Evolutionary conservation across 1,140 invertebrate species (phyloP), one percentile per base, ranked within the genome.

Genomic region (Ditylenchus dipsaci): DNA sequence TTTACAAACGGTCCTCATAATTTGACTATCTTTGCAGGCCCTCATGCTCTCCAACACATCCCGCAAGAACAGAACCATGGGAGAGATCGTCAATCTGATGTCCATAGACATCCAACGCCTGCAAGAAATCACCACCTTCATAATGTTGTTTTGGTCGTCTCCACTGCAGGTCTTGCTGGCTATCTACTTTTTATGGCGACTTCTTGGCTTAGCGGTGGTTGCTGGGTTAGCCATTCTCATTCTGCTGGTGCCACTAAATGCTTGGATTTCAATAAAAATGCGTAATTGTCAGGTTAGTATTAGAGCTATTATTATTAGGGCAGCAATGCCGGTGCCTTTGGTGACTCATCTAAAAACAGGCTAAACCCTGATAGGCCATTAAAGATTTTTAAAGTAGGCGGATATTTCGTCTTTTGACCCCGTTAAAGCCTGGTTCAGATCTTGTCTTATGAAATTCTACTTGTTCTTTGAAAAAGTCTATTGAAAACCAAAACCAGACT

Each of bases 61-160:
- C 1, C 75, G 83, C 26, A 85, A 83, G 71, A 78, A 79, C 19
- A 84, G 86, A 19, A 87, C 87, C 8, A 84, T 86, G 21, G 87
- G 88, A 19, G 86, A 88, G 75, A 88, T 88, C 63, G 86, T 87
- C 0, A 88, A 88, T 71, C 68, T 88, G 49, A 87, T 88, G 86
- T 83, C 87, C 0, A 85, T 87, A 1, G 87, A 88, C 82, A 84
- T 86, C 47, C 80, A 81, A 45, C 69, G 78, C 19, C 67, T 81
- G 19, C 81, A 82, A 57, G 86, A 87, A 64, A 76, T 86, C 61
- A 86, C 83, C 71, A 85, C 84, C 3, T 87, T 85, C 73, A 73
- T 87, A 17, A 83, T 81, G 79, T 61, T 82, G 15, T 69, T 82
- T 38, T 82, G 80, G 80, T 82, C 80, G 7, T 67, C 80, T 8